phyloP scores from a whole-genome alignment of 2,113 vertebrate species.

The Paracanthobrama guichenoti region DNA sequence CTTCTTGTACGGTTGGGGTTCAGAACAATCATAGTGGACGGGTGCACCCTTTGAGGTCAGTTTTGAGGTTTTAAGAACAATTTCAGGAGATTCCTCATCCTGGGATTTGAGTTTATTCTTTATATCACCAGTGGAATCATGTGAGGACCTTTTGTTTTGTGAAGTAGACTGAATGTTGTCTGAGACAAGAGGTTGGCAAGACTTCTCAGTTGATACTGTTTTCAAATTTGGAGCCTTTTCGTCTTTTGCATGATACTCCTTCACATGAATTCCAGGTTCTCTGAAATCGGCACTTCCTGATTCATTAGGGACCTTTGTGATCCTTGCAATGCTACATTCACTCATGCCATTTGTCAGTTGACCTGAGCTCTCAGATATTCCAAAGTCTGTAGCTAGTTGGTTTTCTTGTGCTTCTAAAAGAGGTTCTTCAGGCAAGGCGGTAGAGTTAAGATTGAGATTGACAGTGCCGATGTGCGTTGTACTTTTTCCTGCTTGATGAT shows the following conservation, averaged over 20 bases:
- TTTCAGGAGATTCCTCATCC: conserved; percentile 57
- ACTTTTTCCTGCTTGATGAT: conserved; percentile 52
- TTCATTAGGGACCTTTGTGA: conserved; percentile 22
- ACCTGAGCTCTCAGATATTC: conserved; percentile 19
- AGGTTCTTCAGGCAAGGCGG: conserved; percentile 50
- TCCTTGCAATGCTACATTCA: conserved; percentile 47
- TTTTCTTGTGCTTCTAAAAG: conserved; percentile 57
- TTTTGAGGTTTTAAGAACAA: conserved; percentile 49
- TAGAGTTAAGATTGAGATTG: conserved; percentile 72
- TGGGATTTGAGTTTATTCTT: conserved; percentile 67
- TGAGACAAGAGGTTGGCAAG: conserved; percentile 21
- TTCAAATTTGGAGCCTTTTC: conserved; percentile 38
- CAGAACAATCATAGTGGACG: conserved; percentile 50
- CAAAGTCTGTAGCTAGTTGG: conserved; percentile 20
- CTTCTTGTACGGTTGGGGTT: conserved; percentile 66
- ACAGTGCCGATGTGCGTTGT: conserved; percentile 59
- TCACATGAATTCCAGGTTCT: conserved; percentile 54
- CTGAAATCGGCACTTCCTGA: conserved; percentile 44
- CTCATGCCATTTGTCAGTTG: conserved; percentile 46
- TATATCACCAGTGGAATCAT: conserved; percentile 54
- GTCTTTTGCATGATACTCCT: conserved; percentile 26
- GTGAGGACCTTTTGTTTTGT: conserved; percentile 8
- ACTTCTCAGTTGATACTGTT: conserved; percentile 9
- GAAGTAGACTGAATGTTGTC: conserved; percentile 14
- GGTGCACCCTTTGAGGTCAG: conserved; percentile 53